Base-by-base conservation (phyloP, 1,140 invertebrate species). In the Zelostemma sp. region DNA sequence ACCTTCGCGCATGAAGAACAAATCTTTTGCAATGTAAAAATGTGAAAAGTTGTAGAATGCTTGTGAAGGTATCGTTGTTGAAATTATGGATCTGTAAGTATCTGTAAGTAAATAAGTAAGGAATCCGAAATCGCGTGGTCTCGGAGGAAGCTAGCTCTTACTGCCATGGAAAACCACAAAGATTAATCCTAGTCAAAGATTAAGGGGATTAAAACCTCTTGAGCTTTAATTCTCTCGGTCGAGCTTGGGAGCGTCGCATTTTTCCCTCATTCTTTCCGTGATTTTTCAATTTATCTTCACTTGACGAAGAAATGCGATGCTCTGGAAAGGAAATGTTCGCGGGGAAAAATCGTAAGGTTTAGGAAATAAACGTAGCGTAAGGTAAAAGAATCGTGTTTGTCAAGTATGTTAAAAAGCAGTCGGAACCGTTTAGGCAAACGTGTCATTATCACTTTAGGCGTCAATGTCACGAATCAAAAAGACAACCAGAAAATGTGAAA, bases 141-240 rank as follows among this genome's bases (percentile, higher is more conserved):
- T 74, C 64, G 75, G 77, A 78, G 73, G 74, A 81, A 81, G 80
- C 82, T 82, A 83, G 81, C 76, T 75, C 63, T 81, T 77, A 82
- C 82, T 84, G 81, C 81, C 81, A 84, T 77, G 74, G 68, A 66
- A 31, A 53, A 51, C 59, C 58, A 59, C 64, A 46, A 68, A 68
- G 68, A 64, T 53, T 65, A 60, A 67, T 60, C 60, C 50, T 67
- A 65, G 58, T 69, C 54, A 15, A 45, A 68, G 43, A 47, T 50
- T 59, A 38, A 54, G 47, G 55, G 28, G 55, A 57, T 47, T 59
- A 59, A 46, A n/a, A 25, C 21, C 59, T 55, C 51, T 31, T 66
- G 59, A 56, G 68, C 46, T 67, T 62, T n/a, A n/a, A n/a, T 48
- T 40, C 59, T 47, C 60, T 68, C 45, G 31, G 45, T 59, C 14